Percentiles rank a stretch among this genome's conserved stretches.
Conservation (phyloP, 1,140 invertebrate genomes). For the Hestina assimilis region DNA sequence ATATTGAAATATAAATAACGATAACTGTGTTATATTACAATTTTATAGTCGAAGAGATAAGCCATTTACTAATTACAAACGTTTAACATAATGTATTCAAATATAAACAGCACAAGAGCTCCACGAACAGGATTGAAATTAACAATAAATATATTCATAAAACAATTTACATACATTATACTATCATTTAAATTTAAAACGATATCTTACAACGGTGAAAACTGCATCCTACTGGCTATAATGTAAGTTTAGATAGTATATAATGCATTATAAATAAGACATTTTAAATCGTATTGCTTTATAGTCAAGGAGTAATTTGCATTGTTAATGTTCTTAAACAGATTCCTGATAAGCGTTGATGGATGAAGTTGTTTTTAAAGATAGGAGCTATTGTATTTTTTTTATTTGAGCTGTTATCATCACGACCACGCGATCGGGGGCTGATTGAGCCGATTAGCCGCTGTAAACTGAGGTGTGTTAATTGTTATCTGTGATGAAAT, state of each 20-base stretch:
- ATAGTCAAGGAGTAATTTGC: slow-evolving; percentile 1
- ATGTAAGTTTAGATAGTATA: slow-evolving; percentile 24
- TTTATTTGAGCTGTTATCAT: slow-evolving; percentile 26
- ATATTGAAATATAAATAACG: too few relatives aligned
- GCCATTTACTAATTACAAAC: background rate
- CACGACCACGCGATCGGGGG: slow-evolving; percentile 21
- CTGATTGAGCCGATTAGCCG: slow-evolving; percentile 20
- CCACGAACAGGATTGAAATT: background rate
- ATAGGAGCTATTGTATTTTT: slow-evolving; percentile 29
- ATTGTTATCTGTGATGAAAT: slow-evolving; percentile 8
- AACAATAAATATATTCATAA: background rate
- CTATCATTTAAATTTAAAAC: slow-evolving; percentile 28
- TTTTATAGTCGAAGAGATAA: too few relatives aligned
- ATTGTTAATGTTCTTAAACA: background rate
- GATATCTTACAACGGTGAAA: slow-evolving; percentile 26
- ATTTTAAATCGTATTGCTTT: background rate
- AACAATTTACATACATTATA: slow-evolving; percentile 22
- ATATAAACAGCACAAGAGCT: background rate
- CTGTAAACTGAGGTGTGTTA: slow-evolving; percentile 12
- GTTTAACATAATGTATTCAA: background rate
- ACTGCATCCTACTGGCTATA: slow-evolving; percentile 24
- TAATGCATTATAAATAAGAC: background rate
- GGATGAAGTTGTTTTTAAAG: slow-evolving; percentile 33
- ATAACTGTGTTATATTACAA: too few relatives aligned
- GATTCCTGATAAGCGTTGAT: slow-evolving; percentile 30